A percentile compares a stretch with the other conserved stretches of the same genome.
Evolutionary conservation across 2,113 vertebrate species (phyloP).

Genomic region (Clupea harengus): DNA sequence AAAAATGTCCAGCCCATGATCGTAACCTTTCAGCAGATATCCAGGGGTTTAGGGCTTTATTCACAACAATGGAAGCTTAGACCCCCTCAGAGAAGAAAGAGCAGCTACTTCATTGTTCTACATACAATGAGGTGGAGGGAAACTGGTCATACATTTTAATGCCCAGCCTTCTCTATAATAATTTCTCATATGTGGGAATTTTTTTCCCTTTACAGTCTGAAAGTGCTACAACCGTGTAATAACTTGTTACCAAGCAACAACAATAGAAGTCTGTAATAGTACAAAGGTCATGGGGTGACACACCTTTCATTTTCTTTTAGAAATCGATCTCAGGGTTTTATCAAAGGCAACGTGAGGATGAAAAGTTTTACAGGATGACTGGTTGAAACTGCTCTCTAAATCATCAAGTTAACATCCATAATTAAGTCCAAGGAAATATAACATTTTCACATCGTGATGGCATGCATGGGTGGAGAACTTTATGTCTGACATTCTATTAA

Average conservation of each 20-base stretch:
- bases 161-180: constrained; percentile 57
- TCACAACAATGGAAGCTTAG: not conserved
- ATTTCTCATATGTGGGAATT: constrained; percentile 41
- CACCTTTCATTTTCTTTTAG: constrained; percentile 55
- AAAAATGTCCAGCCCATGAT: not conserved
- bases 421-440: constrained; percentile 5
- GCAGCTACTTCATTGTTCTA: constrained; percentile 31
- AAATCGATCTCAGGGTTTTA: constrained; percentile 54
- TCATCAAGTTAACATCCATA: constrained; percentile 1
- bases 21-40: constrained; percentile 24
- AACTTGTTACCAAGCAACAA: constrained; percentile 69
- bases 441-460: constrained; percentile 17
- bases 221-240: constrained; percentile 63
- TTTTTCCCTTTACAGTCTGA: constrained; percentile 52
- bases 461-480: constrained; percentile 28
- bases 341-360: constrained; percentile 17
- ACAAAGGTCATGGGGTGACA: constrained; percentile 58
- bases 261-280: constrained; percentile 50
- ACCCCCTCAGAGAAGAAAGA: not conserved
- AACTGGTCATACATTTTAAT: constrained; percentile 45
- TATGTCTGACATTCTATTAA: constrained; percentile 51
- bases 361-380: not conserved
- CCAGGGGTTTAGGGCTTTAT: constrained; percentile 21
- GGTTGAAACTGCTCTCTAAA: not conserved
- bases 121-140: constrained; percentile 52